A percentile compares a stretch with the other conserved stretches of the same genome.
Conservation (phyloP, 1,140 invertebrate species). For the Drosophila auraria region DNA sequence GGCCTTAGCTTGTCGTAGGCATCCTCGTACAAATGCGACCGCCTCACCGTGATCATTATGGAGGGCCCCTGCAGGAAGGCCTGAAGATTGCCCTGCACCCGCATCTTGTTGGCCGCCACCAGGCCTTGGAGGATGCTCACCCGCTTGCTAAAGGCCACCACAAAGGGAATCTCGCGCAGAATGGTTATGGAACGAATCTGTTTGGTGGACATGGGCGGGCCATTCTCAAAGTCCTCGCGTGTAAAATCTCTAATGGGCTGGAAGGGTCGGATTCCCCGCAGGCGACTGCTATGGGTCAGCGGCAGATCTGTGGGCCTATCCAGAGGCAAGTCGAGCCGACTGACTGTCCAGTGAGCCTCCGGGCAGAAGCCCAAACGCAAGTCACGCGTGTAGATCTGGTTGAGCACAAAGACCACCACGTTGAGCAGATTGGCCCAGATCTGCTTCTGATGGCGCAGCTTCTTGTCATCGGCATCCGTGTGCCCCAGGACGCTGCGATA, state of each 20-base stretch:
- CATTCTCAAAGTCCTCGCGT: conserved; percentile 89
- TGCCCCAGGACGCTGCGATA: conserved; percentile 85
- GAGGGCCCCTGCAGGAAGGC: conserved; percentile 91
- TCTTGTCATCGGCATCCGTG: conserved; percentile 71
- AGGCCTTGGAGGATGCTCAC: conserved; percentile 94
- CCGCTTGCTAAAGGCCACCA: conserved; percentile 95
- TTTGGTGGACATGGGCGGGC: conserved; percentile 94
- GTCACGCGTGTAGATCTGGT: conserved; percentile 94
- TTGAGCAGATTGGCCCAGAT: conserved; percentile 87
- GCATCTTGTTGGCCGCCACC: conserved; percentile 85
- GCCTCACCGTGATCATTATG: conserved; percentile 92
- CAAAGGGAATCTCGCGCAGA: conserved; percentile 96
- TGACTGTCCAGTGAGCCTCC: conserved; percentile 91
- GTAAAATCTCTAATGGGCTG: conserved; percentile 88
- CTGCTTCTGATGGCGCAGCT: conserved; percentile 85
- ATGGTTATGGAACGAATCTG: conserved; percentile 95
- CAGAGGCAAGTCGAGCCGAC: conserved; percentile 88
- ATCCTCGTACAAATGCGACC: conserved; percentile 98
- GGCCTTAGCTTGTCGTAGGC: conserved; percentile 96
- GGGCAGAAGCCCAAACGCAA: conserved; percentile 91
- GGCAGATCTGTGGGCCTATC: conserved; percentile 88
- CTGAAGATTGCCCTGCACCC: conserved; percentile 89
- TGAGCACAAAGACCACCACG: conserved; percentile 88
- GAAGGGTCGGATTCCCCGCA: conserved; percentile 88
- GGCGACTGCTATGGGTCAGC: conserved; percentile 87